Evolutionary conservation across 2,797 vertebrate species (phyloP), one percentile per base, ranked within the genome.

Genomic region (Lacerta agilis): DNA sequence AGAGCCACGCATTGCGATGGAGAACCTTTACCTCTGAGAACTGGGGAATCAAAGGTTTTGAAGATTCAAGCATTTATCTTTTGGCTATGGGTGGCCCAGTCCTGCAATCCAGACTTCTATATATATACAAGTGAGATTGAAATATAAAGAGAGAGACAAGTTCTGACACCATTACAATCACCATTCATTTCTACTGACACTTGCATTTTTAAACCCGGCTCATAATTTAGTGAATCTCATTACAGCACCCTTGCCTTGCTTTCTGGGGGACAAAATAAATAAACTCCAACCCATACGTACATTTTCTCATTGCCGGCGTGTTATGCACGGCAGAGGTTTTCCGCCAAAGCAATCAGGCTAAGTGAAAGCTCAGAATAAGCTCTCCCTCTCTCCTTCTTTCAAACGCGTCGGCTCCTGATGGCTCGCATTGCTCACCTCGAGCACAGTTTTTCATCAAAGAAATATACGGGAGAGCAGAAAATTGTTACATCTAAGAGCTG

Each of bases 1-100:
- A 91, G 79, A 78, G 91, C 91, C 66, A 72, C 90, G 90, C 83
- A 87, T 92, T 95, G 92, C 88, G 95, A 94, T 81, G 92, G 86
- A 93, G 0, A 25, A 90, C 91, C 95, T 92, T 95, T 95, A 95
- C 91, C 94, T 96, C 91, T 86, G 92, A 78, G 90, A 94, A 90
- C 83, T 86, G 9, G 0, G 84, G 73, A 95, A 95, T 95, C 92
- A 95, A 96, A 94, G 91, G 80, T 92, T 89, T 55, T 83, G 86
- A 92, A 89, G 83, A 95, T 87, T 85, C 86, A 86, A 88, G 86
- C 64, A 80, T 90, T 94, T 95, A 91, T 89, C 88, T 93, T 82
- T 87, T 91, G 91, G 79, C 90, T 88, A 91, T 92, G 82, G 93
- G 95, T 92, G 90, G 91, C 82, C 92, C 84, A 86, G 64, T 87